Evolutionary conservation across 2,113 vertebrate species (phyloP).

Genomic region (Bagarius yarrelli): DNA sequence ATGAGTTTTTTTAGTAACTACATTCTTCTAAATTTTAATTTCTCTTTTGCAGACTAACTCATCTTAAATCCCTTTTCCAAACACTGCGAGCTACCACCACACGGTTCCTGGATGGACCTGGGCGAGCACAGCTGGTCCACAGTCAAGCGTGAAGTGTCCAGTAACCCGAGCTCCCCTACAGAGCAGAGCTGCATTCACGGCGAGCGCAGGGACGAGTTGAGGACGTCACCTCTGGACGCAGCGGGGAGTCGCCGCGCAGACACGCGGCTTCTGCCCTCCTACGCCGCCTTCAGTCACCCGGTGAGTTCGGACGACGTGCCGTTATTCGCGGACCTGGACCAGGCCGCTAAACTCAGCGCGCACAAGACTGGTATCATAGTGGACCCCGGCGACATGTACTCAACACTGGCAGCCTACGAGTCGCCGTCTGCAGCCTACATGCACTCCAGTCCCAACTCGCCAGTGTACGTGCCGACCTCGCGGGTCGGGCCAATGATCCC

Average conservation of each 20-base stretch:
- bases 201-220: conserved; percentile 69
- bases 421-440: conserved; percentile 82
- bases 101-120: conserved; percentile 94
- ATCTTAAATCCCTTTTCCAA: conserved; percentile 62
- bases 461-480: conserved; percentile 93
- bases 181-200: conserved; percentile 73
- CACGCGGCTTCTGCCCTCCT: conserved; percentile 76
- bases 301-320: conserved; percentile 83
- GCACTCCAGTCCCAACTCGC: conserved; percentile 88
- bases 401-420: conserved; percentile 88
- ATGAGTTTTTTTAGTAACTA: neutral
- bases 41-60: conserved; percentile 59
- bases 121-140: conserved; percentile 90
- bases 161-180: conserved; percentile 75
- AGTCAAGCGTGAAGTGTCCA: conserved; percentile 85
- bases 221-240: conserved; percentile 73
- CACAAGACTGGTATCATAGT: conserved; percentile 78
- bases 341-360: conserved; percentile 85
- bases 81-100: conserved; percentile 69
- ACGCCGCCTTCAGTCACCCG: conserved; percentile 79
- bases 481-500: conserved; percentile 92
- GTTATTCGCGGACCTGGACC: conserved; percentile 92
- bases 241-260: conserved; percentile 70
- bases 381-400: conserved; percentile 94
- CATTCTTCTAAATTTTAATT: neutral